These are phyloP conservation scores for Tragelaphus strepsiceros DNA, from an alignment of 2,113 vertebrate species.

Conservation along the genomic window DNA sequence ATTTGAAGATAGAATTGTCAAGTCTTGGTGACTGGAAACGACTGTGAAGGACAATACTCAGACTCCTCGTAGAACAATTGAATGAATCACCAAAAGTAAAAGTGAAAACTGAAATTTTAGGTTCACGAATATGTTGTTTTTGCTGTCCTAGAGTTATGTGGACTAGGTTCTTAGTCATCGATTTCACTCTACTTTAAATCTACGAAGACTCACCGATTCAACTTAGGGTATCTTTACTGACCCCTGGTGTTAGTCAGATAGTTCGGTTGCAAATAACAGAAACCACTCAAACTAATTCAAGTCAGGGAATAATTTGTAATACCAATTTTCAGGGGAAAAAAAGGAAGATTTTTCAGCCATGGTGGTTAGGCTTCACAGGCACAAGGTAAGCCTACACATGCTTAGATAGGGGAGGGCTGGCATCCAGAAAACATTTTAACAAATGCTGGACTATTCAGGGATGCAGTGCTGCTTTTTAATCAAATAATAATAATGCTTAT, in stretches of 20 bases:
- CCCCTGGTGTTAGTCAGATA: not conserved
- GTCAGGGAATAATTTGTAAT: not conserved
- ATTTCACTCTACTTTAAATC: not conserved
- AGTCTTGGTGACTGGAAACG: not conserved
- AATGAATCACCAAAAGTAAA: not conserved
- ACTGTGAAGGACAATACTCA: not conserved
- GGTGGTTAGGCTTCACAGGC: not conserved
- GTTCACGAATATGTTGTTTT: not conserved
- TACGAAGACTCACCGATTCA: not conserved
- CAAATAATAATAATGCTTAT: too few species aligned
- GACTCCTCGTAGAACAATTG: not conserved
- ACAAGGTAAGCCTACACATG: not conserved
- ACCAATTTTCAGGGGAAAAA: not conserved
- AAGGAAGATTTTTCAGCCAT: not conserved
- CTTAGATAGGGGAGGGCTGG: not conserved
- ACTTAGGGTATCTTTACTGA: constrained; percentile 28
- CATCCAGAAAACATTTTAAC: not conserved
- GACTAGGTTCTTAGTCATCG: not conserved
- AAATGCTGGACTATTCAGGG: not conserved
- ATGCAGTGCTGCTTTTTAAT: not conserved
- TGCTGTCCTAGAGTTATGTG: not conserved
- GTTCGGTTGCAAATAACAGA: not conserved
- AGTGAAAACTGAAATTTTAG: not conserved
- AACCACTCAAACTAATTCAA: not conserved
- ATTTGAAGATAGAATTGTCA: not conserved